phyloP scores from a whole-genome alignment of 2,888 invertebrate genomes.

The Amiota mariae region DNA sequence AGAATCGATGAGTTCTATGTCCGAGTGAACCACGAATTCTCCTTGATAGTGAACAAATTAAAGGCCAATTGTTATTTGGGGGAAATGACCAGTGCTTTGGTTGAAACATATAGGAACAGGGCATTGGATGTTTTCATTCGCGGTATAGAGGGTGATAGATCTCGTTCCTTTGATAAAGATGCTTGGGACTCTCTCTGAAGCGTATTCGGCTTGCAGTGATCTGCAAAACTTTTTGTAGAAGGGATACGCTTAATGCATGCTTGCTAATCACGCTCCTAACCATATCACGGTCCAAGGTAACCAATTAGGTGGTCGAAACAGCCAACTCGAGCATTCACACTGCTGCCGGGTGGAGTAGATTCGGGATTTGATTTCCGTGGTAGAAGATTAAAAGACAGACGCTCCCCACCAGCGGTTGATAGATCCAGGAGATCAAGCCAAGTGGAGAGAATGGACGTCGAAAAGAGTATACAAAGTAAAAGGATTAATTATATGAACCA shows the following conservation, averaged over 20 bases:
- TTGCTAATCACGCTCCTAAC: background rate
- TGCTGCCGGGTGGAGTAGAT: too few species aligned
- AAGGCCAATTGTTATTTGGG: conserved; percentile 37
- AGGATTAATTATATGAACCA: too few species aligned
- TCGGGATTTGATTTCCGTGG: too few species aligned
- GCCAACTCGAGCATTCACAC: too few species aligned
- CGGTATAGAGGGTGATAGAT: conserved; percentile 38
- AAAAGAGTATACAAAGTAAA: too few species aligned
- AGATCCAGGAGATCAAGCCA: too few species aligned
- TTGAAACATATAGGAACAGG: conserved; percentile 45
- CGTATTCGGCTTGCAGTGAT: conserved; percentile 40
- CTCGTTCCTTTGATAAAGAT: conserved; percentile 35
- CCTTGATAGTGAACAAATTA: background rate
- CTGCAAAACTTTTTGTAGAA: conserved; percentile 33
- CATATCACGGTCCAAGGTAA: background rate
- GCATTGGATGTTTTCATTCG: conserved; percentile 45
- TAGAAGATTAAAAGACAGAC: too few species aligned
- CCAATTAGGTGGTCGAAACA: background rate
- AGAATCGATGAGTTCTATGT: background rate
- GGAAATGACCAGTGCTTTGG: conserved; percentile 41
- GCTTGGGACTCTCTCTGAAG: conserved; percentile 33
- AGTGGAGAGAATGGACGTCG: too few species aligned
- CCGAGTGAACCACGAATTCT: conserved; percentile 39
- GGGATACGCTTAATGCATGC: background rate
- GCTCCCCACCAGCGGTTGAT: too few species aligned